These are phyloP conservation scores for Prenolepis imparis DNA, from an alignment of 2,888 invertebrate species.

Conservation along the genomic window DNA sequence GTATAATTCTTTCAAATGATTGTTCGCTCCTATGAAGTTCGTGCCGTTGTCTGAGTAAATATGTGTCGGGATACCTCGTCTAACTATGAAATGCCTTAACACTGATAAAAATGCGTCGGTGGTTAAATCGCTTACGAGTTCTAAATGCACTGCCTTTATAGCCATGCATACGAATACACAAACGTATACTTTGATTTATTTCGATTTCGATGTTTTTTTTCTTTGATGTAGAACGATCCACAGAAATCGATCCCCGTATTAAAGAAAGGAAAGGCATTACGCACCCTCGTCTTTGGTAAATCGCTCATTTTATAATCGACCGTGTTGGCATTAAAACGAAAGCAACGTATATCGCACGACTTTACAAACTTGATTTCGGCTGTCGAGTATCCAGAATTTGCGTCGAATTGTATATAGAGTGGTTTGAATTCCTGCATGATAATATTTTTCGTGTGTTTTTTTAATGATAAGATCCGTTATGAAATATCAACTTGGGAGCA, in stretches of 20 bases:
- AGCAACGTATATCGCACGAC: constrained; percentile 16
- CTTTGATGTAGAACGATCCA: neutral
- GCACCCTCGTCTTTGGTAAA: neutral
- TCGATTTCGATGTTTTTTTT: neutral
- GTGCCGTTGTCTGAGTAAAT: neutral
- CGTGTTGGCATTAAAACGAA: neutral
- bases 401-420: neutral
- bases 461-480: neutral
- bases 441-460: neutral
- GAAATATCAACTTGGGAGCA: neutral
- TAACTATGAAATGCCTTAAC: neutral
- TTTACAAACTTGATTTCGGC: neutral
- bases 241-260: neutral
- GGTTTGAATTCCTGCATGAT: neutral
- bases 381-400: constrained; percentile 30
- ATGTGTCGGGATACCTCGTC: neutral
- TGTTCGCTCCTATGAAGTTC: neutral
- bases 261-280: neutral
- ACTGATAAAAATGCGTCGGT: neutral
- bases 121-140: neutral
- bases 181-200: neutral
- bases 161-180: neutral
- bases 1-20: neutral
- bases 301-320: neutral
- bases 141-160: neutral